A percentile compares a stretch with the other conserved stretches of the same genome.
Conservation (phyloP, 2,888 invertebrate genomes). For the Drosophila koepferae region DNA sequence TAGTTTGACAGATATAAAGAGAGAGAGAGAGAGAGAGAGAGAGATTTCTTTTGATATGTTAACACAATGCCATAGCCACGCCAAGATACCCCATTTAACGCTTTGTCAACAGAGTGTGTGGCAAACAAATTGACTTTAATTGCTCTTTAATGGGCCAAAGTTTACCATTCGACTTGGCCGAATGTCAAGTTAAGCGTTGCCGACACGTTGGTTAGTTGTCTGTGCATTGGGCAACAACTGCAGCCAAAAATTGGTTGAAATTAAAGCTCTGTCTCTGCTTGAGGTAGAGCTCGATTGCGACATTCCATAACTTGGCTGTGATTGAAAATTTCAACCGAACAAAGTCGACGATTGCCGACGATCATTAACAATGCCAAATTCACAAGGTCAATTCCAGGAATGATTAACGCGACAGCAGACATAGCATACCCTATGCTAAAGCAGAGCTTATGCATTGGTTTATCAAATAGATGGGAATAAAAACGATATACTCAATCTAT, state of each 20-base stretch:
- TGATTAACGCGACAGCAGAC: constrained; percentile 27
- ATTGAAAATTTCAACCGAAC: constrained; percentile 37
- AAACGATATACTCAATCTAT: neutral
- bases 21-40: neutral
- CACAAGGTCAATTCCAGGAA: constrained; percentile 62
- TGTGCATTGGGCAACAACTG: constrained; percentile 60
- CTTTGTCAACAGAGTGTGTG: constrained; percentile 5
- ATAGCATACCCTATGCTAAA: neutral
- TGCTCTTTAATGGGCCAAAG: constrained; percentile 65
- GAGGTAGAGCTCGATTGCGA: constrained; percentile 40
- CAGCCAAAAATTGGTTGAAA: constrained; percentile 59
- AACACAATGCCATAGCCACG: neutral
- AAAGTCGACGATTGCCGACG: constrained; percentile 9
- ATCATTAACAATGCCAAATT: constrained; percentile 47
- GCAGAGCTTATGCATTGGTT: constrained; percentile 2
- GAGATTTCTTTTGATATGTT: neutral
- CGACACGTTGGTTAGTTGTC: constrained; percentile 48
- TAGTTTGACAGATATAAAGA: no score
- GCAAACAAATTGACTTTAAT: constrained; percentile 65
- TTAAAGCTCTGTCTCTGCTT: constrained; percentile 42
- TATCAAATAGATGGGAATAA: neutral
- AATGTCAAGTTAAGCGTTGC: constrained; percentile 71
- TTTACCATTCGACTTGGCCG: constrained; percentile 55
- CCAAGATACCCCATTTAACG: neutral
- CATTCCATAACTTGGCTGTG: constrained; percentile 41